Conservation (phyloP, 1,140 invertebrate species). For the Hycleus phaleratus region DNA sequence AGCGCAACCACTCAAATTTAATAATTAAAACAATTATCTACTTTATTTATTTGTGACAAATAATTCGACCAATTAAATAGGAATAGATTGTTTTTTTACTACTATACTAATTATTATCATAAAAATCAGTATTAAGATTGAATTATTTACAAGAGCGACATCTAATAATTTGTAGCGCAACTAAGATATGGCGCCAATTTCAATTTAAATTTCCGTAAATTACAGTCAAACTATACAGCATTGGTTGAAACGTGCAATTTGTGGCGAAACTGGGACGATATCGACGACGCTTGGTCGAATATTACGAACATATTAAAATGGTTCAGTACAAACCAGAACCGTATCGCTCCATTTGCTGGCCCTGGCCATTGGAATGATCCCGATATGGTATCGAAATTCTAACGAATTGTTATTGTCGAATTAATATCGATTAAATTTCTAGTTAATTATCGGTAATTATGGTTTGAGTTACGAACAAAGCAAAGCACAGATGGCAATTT, state of each 20-base stretch:
- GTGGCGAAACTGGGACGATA: slow-evolving; percentile 84
- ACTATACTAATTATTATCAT: no score
- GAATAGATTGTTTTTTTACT: no score
- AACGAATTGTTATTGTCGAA: neutral
- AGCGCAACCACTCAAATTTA: no score
- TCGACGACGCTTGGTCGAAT: slow-evolving; percentile 74
- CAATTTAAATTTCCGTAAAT: neutral
- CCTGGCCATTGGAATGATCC: slow-evolving; percentile 90
- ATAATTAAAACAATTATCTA: no score
- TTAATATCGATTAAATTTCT: slow-evolving; percentile 26
- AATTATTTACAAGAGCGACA: no score
- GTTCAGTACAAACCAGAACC: slow-evolving; percentile 68
- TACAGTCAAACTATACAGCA: slow-evolving; percentile 60
- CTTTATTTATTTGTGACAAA: no score
- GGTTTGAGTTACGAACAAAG: slow-evolving; percentile 77
- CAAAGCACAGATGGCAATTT: slow-evolving; percentile 82
- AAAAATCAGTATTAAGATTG: no score
- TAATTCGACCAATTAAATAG: no score
- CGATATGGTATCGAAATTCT: slow-evolving; percentile 63
- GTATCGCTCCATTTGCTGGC: slow-evolving; percentile 61
- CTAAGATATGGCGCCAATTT: neutral
- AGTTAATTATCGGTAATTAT: slow-evolving; percentile 80
- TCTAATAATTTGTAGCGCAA: no score
- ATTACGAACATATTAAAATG: slow-evolving; percentile 67
- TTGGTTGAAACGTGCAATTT: slow-evolving; percentile 71